Evolutionary conservation across 2,797 vertebrate genomes (phyloP).

Genomic region (Chloroceryle amazona): DNA sequence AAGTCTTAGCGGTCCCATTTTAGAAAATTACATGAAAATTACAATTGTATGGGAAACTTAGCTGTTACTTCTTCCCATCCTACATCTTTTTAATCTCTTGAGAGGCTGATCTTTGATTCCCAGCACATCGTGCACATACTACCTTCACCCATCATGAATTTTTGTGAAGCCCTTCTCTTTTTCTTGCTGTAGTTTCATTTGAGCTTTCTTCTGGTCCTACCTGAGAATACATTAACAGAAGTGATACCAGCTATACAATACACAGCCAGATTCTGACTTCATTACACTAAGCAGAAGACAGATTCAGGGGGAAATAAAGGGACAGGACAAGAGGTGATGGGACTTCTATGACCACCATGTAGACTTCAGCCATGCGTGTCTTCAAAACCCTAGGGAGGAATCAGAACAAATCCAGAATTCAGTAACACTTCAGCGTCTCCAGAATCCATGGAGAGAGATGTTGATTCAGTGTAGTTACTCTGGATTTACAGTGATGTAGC

Average conservation of each 20-base stretch:
- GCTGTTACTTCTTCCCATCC: not conserved
- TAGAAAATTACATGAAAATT: not conserved
- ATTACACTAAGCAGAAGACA: not conserved
- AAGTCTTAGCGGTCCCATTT: not conserved
- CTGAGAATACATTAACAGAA: not conserved
- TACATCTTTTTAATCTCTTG: not conserved
- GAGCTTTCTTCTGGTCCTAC: not conserved
- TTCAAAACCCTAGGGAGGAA: not conserved
- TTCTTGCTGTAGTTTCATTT: not conserved
- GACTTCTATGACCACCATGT: not conserved
- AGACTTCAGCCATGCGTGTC: not conserved
- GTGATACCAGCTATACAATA: not conserved
- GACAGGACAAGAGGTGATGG: not conserved
- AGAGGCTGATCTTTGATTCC: not conserved
- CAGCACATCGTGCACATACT: rapidly evolving
- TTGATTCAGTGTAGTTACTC: not conserved
- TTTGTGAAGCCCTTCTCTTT: not conserved
- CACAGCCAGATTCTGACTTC: not conserved
- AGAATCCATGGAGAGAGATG: not conserved
- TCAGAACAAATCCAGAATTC: not conserved
- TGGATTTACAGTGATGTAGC: conserved; percentile 27
- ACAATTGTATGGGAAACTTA: not conserved
- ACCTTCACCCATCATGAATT: not conserved
- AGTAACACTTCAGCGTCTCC: not conserved
- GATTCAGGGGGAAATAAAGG: not conserved